These are phyloP conservation scores for Malthinus seriepunctatus DNA, from an alignment of 2,888 invertebrate species.

Conservation along the genomic window DNA sequence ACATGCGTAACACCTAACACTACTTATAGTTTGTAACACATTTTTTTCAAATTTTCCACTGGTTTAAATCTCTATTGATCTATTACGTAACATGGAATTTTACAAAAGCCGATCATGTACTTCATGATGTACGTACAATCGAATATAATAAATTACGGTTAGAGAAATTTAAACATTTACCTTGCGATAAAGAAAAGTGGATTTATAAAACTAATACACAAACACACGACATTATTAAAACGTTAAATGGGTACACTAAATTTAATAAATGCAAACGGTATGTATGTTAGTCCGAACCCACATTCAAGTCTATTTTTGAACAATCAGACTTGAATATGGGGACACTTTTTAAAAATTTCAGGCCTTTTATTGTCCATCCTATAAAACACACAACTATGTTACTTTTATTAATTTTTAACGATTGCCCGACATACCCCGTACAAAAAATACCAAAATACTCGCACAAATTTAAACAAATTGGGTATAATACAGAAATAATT, in stretches of 20 bases:
- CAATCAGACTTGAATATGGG: background rate
- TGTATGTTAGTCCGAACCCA: background rate
- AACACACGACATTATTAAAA: background rate
- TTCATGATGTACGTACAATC: background rate
- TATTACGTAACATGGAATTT: no score
- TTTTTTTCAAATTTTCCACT: slow-evolving; percentile 14
- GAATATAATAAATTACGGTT: slow-evolving; percentile 1
- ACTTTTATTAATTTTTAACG: slow-evolving; percentile 58
- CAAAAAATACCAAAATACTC: background rate
- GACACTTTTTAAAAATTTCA: no score
- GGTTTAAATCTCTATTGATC: slow-evolving; percentile 3
- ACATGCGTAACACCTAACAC: background rate
- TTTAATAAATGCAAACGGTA: slow-evolving; percentile 13
- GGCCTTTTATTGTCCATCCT: slow-evolving; percentile 42
- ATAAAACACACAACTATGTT: slow-evolving; percentile 57
- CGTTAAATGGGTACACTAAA: background rate
- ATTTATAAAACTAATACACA: slow-evolving; percentile 1
- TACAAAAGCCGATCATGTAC: background rate
- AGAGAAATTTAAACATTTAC: slow-evolving; percentile 7
- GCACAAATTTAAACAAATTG: slow-evolving; percentile 1
- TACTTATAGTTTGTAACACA: slow-evolving; percentile 21
- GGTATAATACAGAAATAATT: slow-evolving; percentile 6
- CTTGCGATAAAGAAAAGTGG: slow-evolving; percentile 16
- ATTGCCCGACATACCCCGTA: slow-evolving; percentile 4
- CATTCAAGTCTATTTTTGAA: background rate